Base-by-base conservation (phyloP, 2,888 invertebrate species). In the Fragum sueziense region DNA sequence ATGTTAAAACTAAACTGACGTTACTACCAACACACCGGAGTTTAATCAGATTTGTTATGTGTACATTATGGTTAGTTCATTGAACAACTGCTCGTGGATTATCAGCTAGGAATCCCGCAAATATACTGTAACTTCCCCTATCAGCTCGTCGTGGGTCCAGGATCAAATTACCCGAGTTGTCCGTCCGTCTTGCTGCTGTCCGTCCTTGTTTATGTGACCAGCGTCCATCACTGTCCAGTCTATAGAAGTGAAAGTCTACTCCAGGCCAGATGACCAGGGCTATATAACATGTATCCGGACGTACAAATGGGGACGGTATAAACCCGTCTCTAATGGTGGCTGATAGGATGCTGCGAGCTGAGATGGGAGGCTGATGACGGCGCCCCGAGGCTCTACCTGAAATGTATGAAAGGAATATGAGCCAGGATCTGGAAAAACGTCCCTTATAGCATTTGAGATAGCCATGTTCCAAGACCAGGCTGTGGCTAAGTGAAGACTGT, bases 201-300 rank as follows among this genome's bases (percentile, higher is more conserved):
- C 76, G 75, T n/a, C 83, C 83, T 11, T 80, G 80, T 31, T 84
- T 84, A 59, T 84, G 84, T 0, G 84, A 84, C 77, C 79, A 84
- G 9, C 65, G 25, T 34, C 59, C 62, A 57, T 84, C 70, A 59
- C 47, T 73, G 57, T 84, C 84, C 29, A 84, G 57, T 34, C 84
- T 70, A 51, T 84, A 84, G 69, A 74, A 85, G 52, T 85, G 85
- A 34, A 67, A 85, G 51, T 85, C 85, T 3, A 77, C 74, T 2
- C 69, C 76, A 0, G 82, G 82, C 77, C 80, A 79, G n/a, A 85
- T 79, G 17, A 70, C 76, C 33, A 85, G 65, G 3, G 79, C 80
- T 4, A 81, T 74, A 11, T 70, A 74, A 65, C 81, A 81, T 7
- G 62, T 62, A 17, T 54, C 47, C 1, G 75, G 79, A 20, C 31